Base-by-base conservation (phyloP, 2,113 vertebrate species). In the Pseudopodoces humilis region DNA sequence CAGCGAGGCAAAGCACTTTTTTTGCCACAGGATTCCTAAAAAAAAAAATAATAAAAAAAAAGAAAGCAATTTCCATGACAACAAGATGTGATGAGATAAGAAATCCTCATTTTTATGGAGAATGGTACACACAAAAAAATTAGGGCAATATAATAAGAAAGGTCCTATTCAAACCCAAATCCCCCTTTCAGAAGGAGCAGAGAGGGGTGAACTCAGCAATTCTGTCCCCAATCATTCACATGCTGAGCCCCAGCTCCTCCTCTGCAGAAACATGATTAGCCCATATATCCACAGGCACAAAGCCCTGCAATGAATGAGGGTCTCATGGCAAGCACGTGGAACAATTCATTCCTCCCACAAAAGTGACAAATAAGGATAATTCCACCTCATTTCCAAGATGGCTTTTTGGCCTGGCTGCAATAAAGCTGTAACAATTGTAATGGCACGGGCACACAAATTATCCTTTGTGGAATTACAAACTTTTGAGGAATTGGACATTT, bases 301-400 rank as follows among this genome's bases (percentile, higher is more conserved):
- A 89, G 74, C 37, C 3, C 75, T 37, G 64, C 55, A 46, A 13
- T 62, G 77, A 79, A 64, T 35, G 63, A 64, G 62, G 53, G 17
- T 55, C 86, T 47, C 65, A 13, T 43, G 77, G 75, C 83, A 88
- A 86, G 81, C 43, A 74, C 88, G 58, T 3, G 1, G 76, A 88
- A 68, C 7, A 7, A 83, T 77, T 81, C 68, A 88, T 88, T 67
- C 86, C 72, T 92, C 80, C 72, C 89, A 87, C 87, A 90, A 67
- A 94, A 95, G 67, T 69, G 70, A 91, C 84, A 95, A 95, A 91
- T 69, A 80, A 88, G 62, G 75, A 86, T 75, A 87, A 94, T 95
- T 95, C 55, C 63, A 52, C 78, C 70, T 91, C 82, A 55, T 91
- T 95, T 78, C 75, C 0, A 0, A 87, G 44, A 65, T 1, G 18